A percentile compares a stretch with the other conserved stretches of the same genome.
phyloP scores from a whole-genome alignment of 2,797 vertebrate species.

The Dromococcyx pavoninus region DNA sequence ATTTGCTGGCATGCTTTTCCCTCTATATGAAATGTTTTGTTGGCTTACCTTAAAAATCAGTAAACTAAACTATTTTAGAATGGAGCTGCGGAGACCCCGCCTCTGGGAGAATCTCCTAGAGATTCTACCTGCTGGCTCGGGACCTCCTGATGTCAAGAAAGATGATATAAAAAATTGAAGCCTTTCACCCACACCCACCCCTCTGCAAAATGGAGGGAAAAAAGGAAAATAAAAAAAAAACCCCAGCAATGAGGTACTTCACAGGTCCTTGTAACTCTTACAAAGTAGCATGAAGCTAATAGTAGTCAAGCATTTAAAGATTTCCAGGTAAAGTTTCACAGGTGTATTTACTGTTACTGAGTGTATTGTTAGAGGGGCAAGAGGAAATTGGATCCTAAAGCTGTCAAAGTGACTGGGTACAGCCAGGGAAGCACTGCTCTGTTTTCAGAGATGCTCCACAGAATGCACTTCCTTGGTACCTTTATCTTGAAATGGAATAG shows the following conservation, averaged over 20 bases:
- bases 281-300: background rate
- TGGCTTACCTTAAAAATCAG: background rate
- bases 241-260: background rate
- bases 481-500: background rate
- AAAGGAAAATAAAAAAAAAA: fast-evolving
- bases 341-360: background rate
- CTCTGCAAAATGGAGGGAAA: background rate
- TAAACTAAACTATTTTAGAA: background rate
- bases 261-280: background rate
- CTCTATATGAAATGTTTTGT: background rate
- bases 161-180: background rate
- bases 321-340: background rate
- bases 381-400: background rate
- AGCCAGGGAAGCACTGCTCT: fast-evolving
- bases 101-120: background rate
- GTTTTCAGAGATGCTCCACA: background rate
- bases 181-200: background rate
- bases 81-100: background rate
- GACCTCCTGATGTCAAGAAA: background rate
- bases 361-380: background rate
- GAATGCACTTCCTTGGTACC: background rate
- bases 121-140: background rate
- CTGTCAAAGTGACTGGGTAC: background rate
- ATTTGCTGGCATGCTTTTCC: background rate
- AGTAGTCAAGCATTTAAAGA: background rate